Conservation (phyloP, 2,888 invertebrate genomes). For the Epiblema foenella region DNA sequence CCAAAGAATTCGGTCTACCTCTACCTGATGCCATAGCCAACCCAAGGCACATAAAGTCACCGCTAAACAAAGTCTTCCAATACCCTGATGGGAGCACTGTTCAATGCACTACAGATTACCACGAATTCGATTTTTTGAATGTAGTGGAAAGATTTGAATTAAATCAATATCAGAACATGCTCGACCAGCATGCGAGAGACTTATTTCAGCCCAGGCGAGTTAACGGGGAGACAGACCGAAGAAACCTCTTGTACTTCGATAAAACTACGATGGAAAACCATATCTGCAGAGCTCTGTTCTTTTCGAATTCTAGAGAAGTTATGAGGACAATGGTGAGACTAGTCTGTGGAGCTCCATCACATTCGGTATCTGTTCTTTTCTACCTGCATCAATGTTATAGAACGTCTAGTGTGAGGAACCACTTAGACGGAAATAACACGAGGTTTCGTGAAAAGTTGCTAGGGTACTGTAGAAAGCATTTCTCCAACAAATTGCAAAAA, state of each 20-base stretch:
- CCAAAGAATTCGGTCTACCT: constrained; percentile 67
- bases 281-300: constrained; percentile 66
- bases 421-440: constrained; percentile 70
- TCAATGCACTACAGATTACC: constrained; percentile 60
- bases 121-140: constrained; percentile 70
- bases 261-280: constrained; percentile 74
- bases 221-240: constrained; percentile 52
- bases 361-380: constrained; percentile 73
- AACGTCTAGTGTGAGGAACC: constrained; percentile 66
- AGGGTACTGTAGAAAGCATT: constrained; percentile 67
- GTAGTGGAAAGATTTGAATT: constrained; percentile 72
- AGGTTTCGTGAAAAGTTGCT: constrained; percentile 72
- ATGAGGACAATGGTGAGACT: constrained; percentile 72
- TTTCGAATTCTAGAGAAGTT: constrained; percentile 69
- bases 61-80: constrained; percentile 70
- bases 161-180: constrained; percentile 69
- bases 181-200: constrained; percentile 66
- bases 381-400: constrained; percentile 77
- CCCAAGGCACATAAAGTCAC: constrained; percentile 53
- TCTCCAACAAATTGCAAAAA: constrained; percentile 64
- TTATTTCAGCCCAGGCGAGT: constrained; percentile 62
- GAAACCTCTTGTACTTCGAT: constrained; percentile 66
- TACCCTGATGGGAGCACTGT: constrained; percentile 65
- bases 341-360: constrained; percentile 70
- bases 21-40: constrained; percentile 65